Percentiles rank a stretch among this genome's conserved stretches.
Evolutionary conservation across 1,140 invertebrate genomes (phyloP).

Genomic region (Orchesella cincta): DNA sequence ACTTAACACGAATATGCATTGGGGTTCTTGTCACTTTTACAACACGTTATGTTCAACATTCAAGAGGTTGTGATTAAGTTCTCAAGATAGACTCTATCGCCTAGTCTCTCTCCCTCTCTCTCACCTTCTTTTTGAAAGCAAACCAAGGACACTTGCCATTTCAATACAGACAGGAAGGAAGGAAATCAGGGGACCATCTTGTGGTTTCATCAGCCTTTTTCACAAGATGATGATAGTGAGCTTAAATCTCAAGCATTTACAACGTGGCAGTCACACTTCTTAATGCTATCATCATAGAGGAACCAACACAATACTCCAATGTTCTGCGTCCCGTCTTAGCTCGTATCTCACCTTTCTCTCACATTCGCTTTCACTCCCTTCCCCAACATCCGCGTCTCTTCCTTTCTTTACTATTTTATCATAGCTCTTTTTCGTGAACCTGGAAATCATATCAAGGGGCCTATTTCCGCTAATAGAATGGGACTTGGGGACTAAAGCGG

Average conservation of each 20-base stretch:
- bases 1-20: no score
- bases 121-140: not conserved
- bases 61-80: no score
- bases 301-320: not conserved
- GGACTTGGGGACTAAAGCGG: constrained; percentile 44
- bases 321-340: not conserved
- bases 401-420: not conserved
- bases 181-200: constrained; percentile 26
- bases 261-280: not conserved
- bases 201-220: constrained; percentile 15
- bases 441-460: constrained; percentile 42
- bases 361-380: not conserved
- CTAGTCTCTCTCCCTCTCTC: no score
- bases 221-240: not conserved
- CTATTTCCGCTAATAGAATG: constrained; percentile 50
- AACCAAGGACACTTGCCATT: not conserved
- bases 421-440: constrained; percentile 10
- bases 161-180: not conserved
- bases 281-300: not conserved
- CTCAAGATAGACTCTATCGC: no score
- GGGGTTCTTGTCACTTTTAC: no score
- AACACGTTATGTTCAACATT: no score
- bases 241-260: not conserved
- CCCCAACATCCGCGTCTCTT: not conserved
- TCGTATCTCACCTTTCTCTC: not conserved